These are phyloP conservation scores for Carettochelys insculpta DNA, from an alignment of 2,113 vertebrate genomes.

Conservation along the genomic window DNA sequence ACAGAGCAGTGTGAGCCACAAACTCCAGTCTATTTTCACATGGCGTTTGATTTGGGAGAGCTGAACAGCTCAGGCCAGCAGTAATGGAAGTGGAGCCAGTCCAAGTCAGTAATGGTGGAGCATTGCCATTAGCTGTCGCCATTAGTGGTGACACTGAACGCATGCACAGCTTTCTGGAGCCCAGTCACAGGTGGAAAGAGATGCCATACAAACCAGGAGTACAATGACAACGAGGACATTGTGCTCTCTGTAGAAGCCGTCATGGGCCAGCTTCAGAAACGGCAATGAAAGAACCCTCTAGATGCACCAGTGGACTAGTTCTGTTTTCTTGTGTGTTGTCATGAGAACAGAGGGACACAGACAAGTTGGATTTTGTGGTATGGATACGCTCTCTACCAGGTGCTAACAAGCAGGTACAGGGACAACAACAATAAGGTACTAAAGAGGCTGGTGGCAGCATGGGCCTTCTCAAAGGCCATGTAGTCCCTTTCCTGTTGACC, in stretches of 20 bases:
- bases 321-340: not conserved
- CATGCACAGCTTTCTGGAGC: not conserved
- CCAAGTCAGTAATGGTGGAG: not conserved
- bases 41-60: not conserved
- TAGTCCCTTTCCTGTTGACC: not conserved
- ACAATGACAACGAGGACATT: not conserved
- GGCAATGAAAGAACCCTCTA: not conserved
- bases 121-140: too few relatives aligned
- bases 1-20: too few relatives aligned
- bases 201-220: not conserved
- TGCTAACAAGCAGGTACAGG: not conserved
- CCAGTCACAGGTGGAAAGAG: not conserved
- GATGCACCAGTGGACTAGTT: not conserved
- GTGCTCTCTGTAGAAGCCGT: not conserved
- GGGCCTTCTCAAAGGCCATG: not conserved
- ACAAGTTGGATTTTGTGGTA: not conserved
- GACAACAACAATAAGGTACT: not conserved
- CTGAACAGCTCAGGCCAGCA: not conserved
- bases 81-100: not conserved
- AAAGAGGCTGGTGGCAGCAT: not conserved
- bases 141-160: too few relatives aligned
- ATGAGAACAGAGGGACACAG: not conserved
- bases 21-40: not conserved
- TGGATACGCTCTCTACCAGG: not conserved
- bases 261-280: not conserved